Conservation (phyloP, 1,140 invertebrate species). For the Papilio glaucus region DNA sequence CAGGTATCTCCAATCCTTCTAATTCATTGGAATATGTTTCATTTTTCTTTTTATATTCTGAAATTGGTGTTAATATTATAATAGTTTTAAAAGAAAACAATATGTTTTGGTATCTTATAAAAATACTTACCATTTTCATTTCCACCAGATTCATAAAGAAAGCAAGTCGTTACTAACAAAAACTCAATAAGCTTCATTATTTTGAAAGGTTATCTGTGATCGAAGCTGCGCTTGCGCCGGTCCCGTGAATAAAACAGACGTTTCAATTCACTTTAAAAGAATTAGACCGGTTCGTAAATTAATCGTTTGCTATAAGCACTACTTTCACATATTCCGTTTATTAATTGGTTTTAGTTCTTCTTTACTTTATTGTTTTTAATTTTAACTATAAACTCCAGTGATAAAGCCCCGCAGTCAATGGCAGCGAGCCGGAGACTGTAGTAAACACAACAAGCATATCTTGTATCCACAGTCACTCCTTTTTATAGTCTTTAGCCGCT, state of each 20-base stretch:
- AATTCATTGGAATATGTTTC: conserved; percentile 37
- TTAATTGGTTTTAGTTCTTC: conserved; percentile 5
- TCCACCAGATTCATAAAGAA: conserved; percentile 39
- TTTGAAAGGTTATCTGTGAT: conserved; percentile 44
- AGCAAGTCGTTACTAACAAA: conserved; percentile 40
- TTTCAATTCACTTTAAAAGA: conserved; percentile 59
- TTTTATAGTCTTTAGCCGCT: conserved; percentile 34
- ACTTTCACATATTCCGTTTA: conserved; percentile 34
- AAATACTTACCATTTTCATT: conserved; percentile 43
- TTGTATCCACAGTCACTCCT: conserved; percentile 20
- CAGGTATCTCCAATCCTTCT: conserved; percentile 53
- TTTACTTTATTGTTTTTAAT: neutral
- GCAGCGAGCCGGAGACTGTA: conserved; percentile 4
- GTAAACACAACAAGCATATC: conserved; percentile 2
- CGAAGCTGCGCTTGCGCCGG: conserved; percentile 53
- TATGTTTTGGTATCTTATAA: neutral
- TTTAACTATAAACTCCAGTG: neutral
- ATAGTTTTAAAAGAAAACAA: neutral
- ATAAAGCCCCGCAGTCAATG: neutral
- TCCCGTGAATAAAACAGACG: conserved; percentile 61
- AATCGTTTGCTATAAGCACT: conserved; percentile 40
- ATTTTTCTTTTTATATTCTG: conserved; percentile 29
- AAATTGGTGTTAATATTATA: conserved; percentile 9
- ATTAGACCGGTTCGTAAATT: conserved; percentile 69
- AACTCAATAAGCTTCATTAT: conserved; percentile 46